Conservation (phyloP, 1,140 invertebrate species). For the Littorina saxatilis region DNA sequence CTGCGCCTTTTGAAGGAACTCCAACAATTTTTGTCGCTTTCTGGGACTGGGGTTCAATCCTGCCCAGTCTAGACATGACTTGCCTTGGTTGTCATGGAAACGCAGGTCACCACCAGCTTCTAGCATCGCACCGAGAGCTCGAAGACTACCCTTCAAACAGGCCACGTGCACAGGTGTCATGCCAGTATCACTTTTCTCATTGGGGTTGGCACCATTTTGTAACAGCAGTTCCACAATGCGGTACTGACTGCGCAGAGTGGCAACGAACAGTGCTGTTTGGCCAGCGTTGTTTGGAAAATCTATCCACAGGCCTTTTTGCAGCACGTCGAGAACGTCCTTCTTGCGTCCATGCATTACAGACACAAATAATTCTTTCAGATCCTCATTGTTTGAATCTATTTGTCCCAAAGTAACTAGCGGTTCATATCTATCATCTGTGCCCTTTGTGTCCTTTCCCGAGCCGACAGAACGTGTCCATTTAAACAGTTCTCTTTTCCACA, state of each 20-base stretch:
- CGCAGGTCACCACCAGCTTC: constrained; percentile 76
- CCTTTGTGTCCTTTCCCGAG: neutral
- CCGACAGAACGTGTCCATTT: constrained; percentile 17
- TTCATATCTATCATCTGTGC: neutral
- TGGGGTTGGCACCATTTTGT: constrained; percentile 75
- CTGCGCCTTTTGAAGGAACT: constrained; percentile 66
- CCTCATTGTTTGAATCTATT: neutral
- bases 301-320: constrained; percentile 67
- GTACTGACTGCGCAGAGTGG: constrained; percentile 68
- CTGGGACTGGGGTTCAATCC: constrained; percentile 59
- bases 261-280: constrained; percentile 76
- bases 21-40: constrained; percentile 62
- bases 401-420: neutral
- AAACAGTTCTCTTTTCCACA: constrained; percentile 27
- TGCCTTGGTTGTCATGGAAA: constrained; percentile 71
- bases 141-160: constrained; percentile 70
- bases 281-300: constrained; percentile 75
- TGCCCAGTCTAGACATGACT: constrained; percentile 70
- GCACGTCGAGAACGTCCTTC: constrained; percentile 7
- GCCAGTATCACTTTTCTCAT: constrained; percentile 68
- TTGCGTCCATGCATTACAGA: constrained; percentile 11
- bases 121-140: constrained; percentile 70
- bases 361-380: neutral
- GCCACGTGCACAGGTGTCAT: constrained; percentile 76
- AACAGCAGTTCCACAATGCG: constrained; percentile 71